These are phyloP conservation scores for Digitonthophagus gazella DNA, from an alignment of 2,888 invertebrate genomes.

Conservation along the genomic window DNA sequence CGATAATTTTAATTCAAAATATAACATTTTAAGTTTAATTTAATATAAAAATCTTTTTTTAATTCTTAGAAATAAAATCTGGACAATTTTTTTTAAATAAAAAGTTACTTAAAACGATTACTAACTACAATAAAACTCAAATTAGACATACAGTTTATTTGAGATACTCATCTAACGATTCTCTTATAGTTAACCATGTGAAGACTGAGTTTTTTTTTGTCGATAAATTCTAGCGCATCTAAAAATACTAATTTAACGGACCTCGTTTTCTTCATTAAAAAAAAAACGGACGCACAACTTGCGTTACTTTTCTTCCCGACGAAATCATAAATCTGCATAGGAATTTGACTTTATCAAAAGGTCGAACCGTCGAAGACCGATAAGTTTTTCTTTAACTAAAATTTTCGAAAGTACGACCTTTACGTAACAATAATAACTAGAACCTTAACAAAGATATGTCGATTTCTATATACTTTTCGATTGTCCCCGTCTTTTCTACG, in stretches of 20 bases:
- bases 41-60: too few species aligned
- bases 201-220: constrained; percentile 26
- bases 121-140: neutral
- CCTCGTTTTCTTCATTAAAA: constrained; percentile 20
- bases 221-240: constrained; percentile 29
- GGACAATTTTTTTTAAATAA: too few species aligned
- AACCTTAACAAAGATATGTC: constrained; percentile 9
- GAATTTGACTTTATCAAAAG: constrained; percentile 20
- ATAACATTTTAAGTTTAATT: too few species aligned
- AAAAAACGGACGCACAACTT: constrained; percentile 15
- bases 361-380: neutral
- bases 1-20: too few species aligned
- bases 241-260: constrained; percentile 22
- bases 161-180: constrained; percentile 29
- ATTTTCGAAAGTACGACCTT: neutral
- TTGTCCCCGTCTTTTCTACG: constrained; percentile 2
- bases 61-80: too few species aligned
- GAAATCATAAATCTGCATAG: neutral
- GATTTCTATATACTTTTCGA: constrained; percentile 2
- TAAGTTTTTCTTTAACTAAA: neutral
- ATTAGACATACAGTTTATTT: constrained; percentile 30
- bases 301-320: neutral
- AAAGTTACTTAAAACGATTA: too few species aligned
- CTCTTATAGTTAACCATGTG: constrained; percentile 27
- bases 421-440: neutral